These are phyloP conservation scores for Sminthurides aquaticus DNA, from an alignment of 2,888 invertebrate species.

Conservation along the genomic window DNA sequence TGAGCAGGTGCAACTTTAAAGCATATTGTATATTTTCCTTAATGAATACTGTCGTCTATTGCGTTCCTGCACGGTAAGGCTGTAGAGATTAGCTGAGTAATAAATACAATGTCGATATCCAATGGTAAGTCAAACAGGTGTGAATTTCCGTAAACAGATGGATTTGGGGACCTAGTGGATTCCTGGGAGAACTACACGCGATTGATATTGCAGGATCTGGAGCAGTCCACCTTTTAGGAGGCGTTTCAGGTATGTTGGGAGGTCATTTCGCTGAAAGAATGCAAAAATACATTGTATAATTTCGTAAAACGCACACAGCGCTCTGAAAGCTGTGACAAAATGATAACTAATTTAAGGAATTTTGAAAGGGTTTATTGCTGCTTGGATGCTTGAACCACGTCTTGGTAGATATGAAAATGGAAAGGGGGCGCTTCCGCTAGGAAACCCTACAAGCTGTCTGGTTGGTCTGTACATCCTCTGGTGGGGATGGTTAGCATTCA, in stretches of 20 bases:
- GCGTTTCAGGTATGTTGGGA: slow-evolving; percentile 46
- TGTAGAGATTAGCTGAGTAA: no score
- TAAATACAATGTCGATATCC: no score
- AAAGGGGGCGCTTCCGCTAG: slow-evolving; percentile 44
- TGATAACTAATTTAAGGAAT: slow-evolving; percentile 2
- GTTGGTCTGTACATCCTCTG: slow-evolving; percentile 49
- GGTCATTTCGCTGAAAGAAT: no score
- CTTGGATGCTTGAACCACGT: slow-evolving; percentile 43
- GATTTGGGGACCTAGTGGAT: slow-evolving; percentile 46
- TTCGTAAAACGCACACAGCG: no score
- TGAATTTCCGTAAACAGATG: slow-evolving; percentile 45
- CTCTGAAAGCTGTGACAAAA: no score
- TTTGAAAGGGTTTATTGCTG: slow-evolving; percentile 38
- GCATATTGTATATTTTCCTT: slow-evolving; percentile 48
- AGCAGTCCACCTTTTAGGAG: slow-evolving; percentile 49
- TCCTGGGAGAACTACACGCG: slow-evolving; percentile 47
- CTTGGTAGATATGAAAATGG: slow-evolving; percentile 46
- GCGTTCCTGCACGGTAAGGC: slow-evolving; percentile 46
- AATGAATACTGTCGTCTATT: slow-evolving; percentile 48
- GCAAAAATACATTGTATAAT: no score
- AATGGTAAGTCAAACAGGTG: no score
- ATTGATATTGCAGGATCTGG: slow-evolving; percentile 49
- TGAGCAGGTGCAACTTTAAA: slow-evolving; percentile 44
- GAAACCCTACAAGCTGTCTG: slow-evolving; percentile 47
- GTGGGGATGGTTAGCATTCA: slow-evolving; percentile 53